Evolutionary conservation across 2,113 vertebrate genomes (phyloP), one percentile per base, ranked within the genome.

Genomic region (Prunella himalayana): DNA sequence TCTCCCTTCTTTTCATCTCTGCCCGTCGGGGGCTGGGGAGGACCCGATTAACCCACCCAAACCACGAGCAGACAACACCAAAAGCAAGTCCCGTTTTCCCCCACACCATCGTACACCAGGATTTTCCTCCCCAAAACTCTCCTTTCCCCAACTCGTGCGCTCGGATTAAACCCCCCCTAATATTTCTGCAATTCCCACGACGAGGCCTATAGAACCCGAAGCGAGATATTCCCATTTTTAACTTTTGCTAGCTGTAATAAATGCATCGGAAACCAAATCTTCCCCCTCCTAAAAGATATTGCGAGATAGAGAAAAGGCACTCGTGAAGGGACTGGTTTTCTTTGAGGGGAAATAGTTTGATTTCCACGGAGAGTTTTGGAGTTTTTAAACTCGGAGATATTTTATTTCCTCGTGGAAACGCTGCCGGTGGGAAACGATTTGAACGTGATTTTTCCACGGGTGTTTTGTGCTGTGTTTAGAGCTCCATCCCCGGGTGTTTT

Each of bases 191-290:
- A 5, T 76, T 91, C 78, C 78, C 86, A 53, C 18, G 5, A 7
- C 41, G 42, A 95, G 95, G 95, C 94, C 95, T 95, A 11, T 37
- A 60, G 37, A 21, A 54, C 13, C n/a, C 13, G 2, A 5, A 11
- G 16, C 3, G 9, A 33, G 37, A 1, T 30, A 61, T 88, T 90
- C 28, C 31, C 31, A 15, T 60, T 79, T 87, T 45, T 22, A 56
- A 47, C 5, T 1, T 61, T 68, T n/a, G 6, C 25, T 51, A 15
- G 1, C 7, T 14, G 1, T 13, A 35, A 77, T 9, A 70, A 85
- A 92, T 10, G 27, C 15, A 33, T 69, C 4, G 39, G 30, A 50
- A 95, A 80, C 3, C 63, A 69, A 91, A 85, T 27, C 16, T 37
- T 72, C 54, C 13, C 50, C 2, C 35, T 41, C 56, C 28, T 14